These are phyloP conservation scores for Pollicipes pollicipes DNA, from an alignment of 1,140 invertebrate species.

Conservation along the genomic window DNA sequence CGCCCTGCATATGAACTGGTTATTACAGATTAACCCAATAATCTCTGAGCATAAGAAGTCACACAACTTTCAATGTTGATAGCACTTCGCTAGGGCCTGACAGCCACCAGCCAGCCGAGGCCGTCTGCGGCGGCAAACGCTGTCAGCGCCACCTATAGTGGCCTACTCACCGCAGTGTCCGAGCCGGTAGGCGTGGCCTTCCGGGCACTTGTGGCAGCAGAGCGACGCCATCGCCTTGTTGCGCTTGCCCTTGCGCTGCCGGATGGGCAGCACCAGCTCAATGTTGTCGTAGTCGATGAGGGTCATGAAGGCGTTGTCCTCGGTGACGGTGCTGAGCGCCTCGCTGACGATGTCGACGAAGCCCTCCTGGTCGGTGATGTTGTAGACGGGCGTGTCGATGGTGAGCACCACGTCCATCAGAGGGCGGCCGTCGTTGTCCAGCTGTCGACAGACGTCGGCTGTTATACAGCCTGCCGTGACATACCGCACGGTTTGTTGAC, in stretches of 20 bases:
- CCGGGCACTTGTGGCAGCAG: constrained; percentile 20
- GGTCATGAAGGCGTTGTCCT: constrained; percentile 21
- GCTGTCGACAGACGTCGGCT: no score
- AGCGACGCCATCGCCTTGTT: constrained; percentile 18
- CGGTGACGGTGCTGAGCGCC: constrained; percentile 18
- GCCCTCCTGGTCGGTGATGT: constrained; percentile 20
- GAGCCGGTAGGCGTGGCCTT: constrained; percentile 19
- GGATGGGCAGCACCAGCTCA: constrained; percentile 18
- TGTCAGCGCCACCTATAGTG: neutral
- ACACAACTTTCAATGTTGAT: no score
- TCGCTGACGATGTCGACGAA: constrained; percentile 20
- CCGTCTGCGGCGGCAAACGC: no score
- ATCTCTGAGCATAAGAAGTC: no score
- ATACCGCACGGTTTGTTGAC: no score
- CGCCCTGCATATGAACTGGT: no score
- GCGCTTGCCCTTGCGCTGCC: constrained; percentile 8
- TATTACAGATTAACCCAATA: no score
- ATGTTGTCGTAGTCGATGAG: constrained; percentile 22
- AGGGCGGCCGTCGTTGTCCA: constrained; percentile 16
- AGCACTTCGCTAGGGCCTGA: no score
- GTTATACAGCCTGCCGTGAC: no score
- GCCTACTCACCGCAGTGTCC: constrained; percentile 19
- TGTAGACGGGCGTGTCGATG: constrained; percentile 21
- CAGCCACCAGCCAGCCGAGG: no score
- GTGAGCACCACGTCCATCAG: constrained; percentile 19